Evolutionary conservation across 2,113 vertebrate genomes (phyloP), one percentile per base, ranked within the genome.

Genomic region (Coptodon rendalli): DNA sequence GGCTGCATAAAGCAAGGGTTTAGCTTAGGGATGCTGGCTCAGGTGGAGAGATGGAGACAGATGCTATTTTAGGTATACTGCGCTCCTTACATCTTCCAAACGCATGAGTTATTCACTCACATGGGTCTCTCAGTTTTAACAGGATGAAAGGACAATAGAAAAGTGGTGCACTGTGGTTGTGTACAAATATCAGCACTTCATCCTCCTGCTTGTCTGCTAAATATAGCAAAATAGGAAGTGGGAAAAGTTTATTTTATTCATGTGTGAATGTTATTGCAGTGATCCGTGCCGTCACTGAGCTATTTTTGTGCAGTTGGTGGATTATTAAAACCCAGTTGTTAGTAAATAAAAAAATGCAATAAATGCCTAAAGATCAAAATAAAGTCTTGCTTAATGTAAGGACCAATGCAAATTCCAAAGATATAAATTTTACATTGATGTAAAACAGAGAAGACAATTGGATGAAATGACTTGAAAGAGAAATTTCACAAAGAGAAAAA

Each of bases 21-120:
- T 90, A 89, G 94, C 89, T 89, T 43, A 73, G 86, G 91, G 84
- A 93, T 93, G 91, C 88, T 84, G 90, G 91, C 95, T 94, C 94
- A 95, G 94, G 91, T 95, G 93, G 91, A 81, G 78, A 85, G 86
- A 93, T 3, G 24, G 81, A 95, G 83, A 90, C 80, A 9, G 81
- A 90, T 91, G 80, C 91, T 95, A 94, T 93, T 95, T 93, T 93
- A 84, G 93, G 91, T 91, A 12, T 76, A 50, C 17, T 85, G 88
- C 73, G 1, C 48, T 92, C 80, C 76, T 89, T 90, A 59, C 85
- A 90, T 90, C 81, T 78, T 90, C 81, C 24, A 86, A 89, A 93
- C 57, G 43, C 90, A 92, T 85, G 89, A 93, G 89, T 85, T 91
- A 86, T 92, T 92, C 82, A 92, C 53, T 91, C 86, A 68, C 89